Evolutionary conservation across 2,888 invertebrate species (phyloP).

Genomic region (Beris chalybata): DNA sequence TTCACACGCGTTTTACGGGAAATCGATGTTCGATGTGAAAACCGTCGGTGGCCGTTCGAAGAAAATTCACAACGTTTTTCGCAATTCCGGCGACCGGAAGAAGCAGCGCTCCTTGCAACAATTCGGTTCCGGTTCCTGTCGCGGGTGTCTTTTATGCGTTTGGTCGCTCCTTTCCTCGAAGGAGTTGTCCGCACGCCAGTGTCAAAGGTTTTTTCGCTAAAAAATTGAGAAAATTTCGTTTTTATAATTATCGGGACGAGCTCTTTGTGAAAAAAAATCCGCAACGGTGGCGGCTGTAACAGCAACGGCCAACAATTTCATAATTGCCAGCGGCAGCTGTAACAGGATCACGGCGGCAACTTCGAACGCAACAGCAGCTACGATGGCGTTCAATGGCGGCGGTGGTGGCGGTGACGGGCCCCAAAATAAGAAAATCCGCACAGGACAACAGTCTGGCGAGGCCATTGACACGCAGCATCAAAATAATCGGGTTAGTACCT

Average conservation of each 20-base stretch:
- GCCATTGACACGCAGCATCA: conserved; percentile 49
- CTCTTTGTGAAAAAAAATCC: conserved; percentile 6
- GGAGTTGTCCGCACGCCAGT: no score
- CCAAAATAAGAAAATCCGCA: conserved; percentile 56
- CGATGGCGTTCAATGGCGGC: conserved; percentile 52
- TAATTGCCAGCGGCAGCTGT: conserved; percentile 2
- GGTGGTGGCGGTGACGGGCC: conserved; percentile 52
- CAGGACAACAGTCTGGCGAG: conserved; percentile 53
- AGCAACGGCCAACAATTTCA: conserved; percentile 28
- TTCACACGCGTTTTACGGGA: background rate
- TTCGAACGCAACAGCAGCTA: conserved; percentile 34
- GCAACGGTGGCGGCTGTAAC: conserved; percentile 34
- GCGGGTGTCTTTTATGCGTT: no score
- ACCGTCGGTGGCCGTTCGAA: conserved; percentile 6
- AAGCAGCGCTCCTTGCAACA: no score
- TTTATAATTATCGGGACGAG: background rate
- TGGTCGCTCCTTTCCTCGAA: no score
- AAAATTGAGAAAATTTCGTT: no score
- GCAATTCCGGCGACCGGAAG: no score
- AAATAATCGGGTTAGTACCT: conserved; percentile 51
- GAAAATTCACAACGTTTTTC: no score
- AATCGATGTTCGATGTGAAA: conserved; percentile 23
- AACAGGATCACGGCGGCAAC: conserved; percentile 5
- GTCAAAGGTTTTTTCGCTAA: no score
- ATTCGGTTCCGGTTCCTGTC: no score